phyloP scores from a whole-genome alignment of 2,888 invertebrate genomes.

The Platycheirus albimanus region DNA sequence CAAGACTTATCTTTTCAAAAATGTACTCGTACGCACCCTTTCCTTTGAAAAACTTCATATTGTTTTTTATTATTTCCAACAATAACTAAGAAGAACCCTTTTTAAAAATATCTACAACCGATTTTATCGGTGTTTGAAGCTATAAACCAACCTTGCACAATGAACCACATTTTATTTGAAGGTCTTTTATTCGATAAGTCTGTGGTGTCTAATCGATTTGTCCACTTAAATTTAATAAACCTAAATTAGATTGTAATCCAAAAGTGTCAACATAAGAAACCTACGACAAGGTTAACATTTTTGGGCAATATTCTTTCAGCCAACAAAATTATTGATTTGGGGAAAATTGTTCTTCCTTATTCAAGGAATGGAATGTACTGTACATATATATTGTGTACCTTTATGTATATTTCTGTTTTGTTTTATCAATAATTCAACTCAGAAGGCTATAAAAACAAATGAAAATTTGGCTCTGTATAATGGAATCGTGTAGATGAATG shows the following conservation, averaged over 20 bases:
- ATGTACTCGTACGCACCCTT: no score
- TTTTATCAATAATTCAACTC: conserved; percentile 64
- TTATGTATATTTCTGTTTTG: conserved; percentile 25
- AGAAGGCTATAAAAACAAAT: conserved; percentile 4
- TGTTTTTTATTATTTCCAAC: no score
- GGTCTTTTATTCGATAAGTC: conserved; percentile 5
- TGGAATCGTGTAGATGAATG: background rate
- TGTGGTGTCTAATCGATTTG: conserved; percentile 5
- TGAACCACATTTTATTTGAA: conserved; percentile 34
- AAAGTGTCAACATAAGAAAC: conserved; percentile 36
- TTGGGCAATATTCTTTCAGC: background rate
- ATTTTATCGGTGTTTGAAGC: conserved; percentile 12
- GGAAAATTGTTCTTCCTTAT: background rate
- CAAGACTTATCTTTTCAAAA: no score
- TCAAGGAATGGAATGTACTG: background rate
- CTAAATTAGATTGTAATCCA: conserved; percentile 21
- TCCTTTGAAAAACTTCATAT: no score
- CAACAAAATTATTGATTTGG: conserved; percentile 23
- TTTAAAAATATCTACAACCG: no score
- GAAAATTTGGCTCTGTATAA: conserved; percentile 31
- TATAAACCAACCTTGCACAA: conserved; percentile 40
- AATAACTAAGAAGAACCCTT: no score
- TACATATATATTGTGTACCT: background rate
- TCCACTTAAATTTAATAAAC: conserved; percentile 26
- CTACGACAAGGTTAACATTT: conserved; percentile 48